Conservation (phyloP, 37 sponge, comb jelly and placozoan species). For the Cliona cf. orientalis region DNA sequence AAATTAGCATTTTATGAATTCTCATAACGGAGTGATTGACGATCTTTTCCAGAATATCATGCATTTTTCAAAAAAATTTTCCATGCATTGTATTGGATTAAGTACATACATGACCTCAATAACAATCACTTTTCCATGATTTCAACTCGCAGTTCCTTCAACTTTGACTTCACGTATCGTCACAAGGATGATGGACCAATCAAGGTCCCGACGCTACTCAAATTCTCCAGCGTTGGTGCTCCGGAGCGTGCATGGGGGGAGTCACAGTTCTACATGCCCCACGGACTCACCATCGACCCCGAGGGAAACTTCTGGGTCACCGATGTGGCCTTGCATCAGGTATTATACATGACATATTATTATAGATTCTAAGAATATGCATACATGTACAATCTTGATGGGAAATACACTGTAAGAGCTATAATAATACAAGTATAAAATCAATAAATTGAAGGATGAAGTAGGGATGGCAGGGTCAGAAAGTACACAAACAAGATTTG, state of each 20-base stretch:
- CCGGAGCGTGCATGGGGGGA: constrained; percentile 59
- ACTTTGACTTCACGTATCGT: constrained; percentile 34
- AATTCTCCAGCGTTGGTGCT: constrained; percentile 48
- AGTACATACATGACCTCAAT: neutral
- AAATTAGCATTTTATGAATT: too few relatives aligned
- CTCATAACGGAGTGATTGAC: too few relatives aligned
- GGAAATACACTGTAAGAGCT: too few relatives aligned
- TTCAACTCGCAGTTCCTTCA: constrained; percentile 64
- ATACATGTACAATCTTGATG: too few relatives aligned
- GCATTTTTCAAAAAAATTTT: neutral
- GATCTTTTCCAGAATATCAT: too few relatives aligned
- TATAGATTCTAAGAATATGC: too few relatives aligned
- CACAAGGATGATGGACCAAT: constrained; percentile 68
- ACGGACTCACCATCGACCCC: constrained; percentile 87
- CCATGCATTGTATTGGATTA: too few relatives aligned
- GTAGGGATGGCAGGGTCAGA: too few relatives aligned
- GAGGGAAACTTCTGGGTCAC: constrained; percentile 87
- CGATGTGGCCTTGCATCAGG: constrained; percentile 94
- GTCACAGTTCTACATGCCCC: constrained; percentile 87
- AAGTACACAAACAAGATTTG: too few relatives aligned
- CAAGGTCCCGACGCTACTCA: constrained; percentile 51
- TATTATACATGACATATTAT: too few relatives aligned
- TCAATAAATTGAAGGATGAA: too few relatives aligned
- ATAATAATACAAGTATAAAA: too few relatives aligned
- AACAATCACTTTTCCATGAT: neutral